These are phyloP conservation scores for Exocentrus adspersus DNA, from an alignment of 2,888 invertebrate genomes.

Conservation along the genomic window DNA sequence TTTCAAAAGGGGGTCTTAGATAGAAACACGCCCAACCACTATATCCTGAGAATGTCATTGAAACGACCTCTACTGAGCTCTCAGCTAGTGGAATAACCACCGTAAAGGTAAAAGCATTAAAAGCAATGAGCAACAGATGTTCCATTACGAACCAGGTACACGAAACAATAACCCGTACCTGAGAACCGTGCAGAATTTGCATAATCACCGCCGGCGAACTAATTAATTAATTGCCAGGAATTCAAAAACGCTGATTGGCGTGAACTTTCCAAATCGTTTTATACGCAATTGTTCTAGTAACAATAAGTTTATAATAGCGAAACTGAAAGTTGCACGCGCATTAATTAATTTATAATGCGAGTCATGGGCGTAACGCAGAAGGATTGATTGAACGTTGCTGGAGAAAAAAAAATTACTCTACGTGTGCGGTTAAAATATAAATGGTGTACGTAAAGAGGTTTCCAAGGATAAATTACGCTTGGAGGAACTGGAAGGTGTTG, in stretches of 20 bases:
- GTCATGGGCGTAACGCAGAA: constrained; percentile 1
- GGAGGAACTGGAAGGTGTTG: too few relatives aligned
- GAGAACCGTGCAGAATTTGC: constrained; percentile 19
- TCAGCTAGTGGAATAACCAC: not conserved
- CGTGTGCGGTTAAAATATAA: not conserved
- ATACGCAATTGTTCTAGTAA: constrained; percentile 16
- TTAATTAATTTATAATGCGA: constrained; percentile 11
- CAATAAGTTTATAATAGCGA: constrained; percentile 23
- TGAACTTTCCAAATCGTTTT: constrained; percentile 22
- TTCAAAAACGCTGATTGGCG: constrained; percentile 16
- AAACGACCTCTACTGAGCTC: not conserved
- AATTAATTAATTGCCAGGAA: constrained; percentile 18
- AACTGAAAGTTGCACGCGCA: constrained; percentile 22
- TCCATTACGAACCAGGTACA: constrained; percentile 5
- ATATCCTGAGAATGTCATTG: constrained; percentile 9
- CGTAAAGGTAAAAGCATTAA: too few relatives aligned
- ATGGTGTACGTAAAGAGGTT: not conserved
- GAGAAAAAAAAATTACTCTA: not conserved
- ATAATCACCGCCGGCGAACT: constrained; percentile 5
- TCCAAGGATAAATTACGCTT: too few relatives aligned
- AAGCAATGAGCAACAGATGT: constrained; percentile 13
- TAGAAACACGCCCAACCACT: not conserved
- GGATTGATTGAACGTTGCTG: not conserved
- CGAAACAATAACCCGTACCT: constrained; percentile 9
- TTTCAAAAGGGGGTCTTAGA: too few relatives aligned